phyloP scores from a whole-genome alignment of 2,888 invertebrate species.

The Drosophila subquinaria region DNA sequence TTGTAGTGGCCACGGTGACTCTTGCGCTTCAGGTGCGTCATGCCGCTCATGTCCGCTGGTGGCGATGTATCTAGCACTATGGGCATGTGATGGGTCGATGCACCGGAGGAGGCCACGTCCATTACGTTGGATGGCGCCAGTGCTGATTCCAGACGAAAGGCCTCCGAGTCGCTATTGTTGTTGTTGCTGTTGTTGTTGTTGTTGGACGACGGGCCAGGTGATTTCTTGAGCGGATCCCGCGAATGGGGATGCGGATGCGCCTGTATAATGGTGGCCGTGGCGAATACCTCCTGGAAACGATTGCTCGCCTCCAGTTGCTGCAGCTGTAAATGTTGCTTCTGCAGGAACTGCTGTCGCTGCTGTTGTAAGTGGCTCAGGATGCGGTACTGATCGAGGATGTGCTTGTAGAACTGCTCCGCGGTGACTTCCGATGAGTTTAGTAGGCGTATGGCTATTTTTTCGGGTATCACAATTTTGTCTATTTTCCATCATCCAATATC shows the following conservation, averaged over 20 bases:
- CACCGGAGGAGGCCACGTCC: conserved; percentile 35
- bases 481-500: background rate
- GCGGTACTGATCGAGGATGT: conserved; percentile 82
- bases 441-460: conserved; percentile 85
- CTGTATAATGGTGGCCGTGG: conserved; percentile 83
- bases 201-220: conserved; percentile 26
- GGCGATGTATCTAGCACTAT: conserved; percentile 70
- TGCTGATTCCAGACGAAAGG: conserved; percentile 68
- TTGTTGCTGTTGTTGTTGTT: conserved; percentile 24
- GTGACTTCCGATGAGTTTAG: conserved; percentile 85
- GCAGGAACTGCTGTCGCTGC: conserved; percentile 82
- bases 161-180: conserved; percentile 30
- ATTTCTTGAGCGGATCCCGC: conserved; percentile 68
- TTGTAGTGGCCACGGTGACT: conserved; percentile 80
- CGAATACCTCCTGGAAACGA: conserved; percentile 83
- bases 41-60: conserved; percentile 43
- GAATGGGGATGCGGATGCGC: conserved; percentile 73
- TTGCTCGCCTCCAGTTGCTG: conserved; percentile 81
- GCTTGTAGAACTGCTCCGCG: conserved; percentile 85
- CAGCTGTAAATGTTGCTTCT: conserved; percentile 81
- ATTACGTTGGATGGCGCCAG: conserved; percentile 22
- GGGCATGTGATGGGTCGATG: conserved; percentile 60
- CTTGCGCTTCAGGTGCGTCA: conserved; percentile 71
- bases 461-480: conserved; percentile 85
- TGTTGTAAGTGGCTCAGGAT: conserved; percentile 79